Evolutionary conservation across 2,797 vertebrate genomes (phyloP), one percentile per base, ranked within the genome.

Genomic region (Distichodus sexfasciatus): DNA sequence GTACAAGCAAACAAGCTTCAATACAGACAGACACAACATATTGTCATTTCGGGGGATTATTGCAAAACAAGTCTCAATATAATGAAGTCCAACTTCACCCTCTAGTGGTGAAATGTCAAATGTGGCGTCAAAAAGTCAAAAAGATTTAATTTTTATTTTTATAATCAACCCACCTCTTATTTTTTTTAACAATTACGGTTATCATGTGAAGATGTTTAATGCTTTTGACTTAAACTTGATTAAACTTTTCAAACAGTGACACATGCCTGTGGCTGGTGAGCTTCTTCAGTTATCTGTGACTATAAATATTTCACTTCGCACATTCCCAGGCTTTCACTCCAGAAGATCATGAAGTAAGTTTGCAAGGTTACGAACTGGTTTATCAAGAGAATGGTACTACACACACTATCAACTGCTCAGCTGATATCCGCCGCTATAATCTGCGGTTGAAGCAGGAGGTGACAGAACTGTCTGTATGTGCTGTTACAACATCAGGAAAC

Each of bases 401-500:
- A 57, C 55, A 57, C 1, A 1, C 10, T 0, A 3, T 71, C 17
- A 47, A 8, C 67, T 90, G 64, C 81, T 68, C 69, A 38, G 64
- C 80, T 57, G 41, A 40, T 9, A 29, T 70, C 55, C 79, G 55
- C 0, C 69, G 19, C 2, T 89, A 85, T 81, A 36, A 26, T 0
- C 4, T 88, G 6, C 66, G 44, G 43, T 76, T 90, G 26, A 83
- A 90, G 1, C 68, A 62, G 0, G 82, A 41, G 1, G 40, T 88
- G 41, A 75, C 1, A 4, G 2, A 40, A 0, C 66, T 95, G 26
- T 85, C 46, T 0, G 12, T 95, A 78, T 87, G 82, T 0, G 90
- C 87, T 2, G 84, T 90, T 75, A 94, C 93, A 46, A 79, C 80
- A 48, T 85, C 81, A 9, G 94, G 94, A 2, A 60, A 19, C 0